Evolutionary conservation across 2,888 invertebrate genomes (phyloP).

Genomic region (Asteroscopus sphinx): DNA sequence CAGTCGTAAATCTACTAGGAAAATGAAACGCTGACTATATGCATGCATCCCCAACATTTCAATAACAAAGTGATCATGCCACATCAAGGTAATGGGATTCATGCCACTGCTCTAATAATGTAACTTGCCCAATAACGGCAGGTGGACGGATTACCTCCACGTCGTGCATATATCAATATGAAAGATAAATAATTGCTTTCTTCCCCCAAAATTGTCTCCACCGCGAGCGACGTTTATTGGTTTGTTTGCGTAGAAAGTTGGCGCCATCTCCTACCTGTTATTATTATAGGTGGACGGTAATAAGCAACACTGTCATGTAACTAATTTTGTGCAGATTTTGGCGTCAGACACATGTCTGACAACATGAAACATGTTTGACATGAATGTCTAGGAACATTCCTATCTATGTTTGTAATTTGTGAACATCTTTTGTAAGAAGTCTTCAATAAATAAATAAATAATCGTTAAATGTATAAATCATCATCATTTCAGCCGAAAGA

Average conservation of each 20-base stretch:
- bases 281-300: no score
- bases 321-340: no score
- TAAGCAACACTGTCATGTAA: no score
- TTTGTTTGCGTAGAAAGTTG: slow-evolving; percentile 79
- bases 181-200: slow-evolving; percentile 79
- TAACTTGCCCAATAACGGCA: slow-evolving; percentile 56
- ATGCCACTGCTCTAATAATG: slow-evolving; percentile 53
- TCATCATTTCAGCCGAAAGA: no score
- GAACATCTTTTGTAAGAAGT: no score
- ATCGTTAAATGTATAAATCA: no score
- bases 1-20: slow-evolving; percentile 40
- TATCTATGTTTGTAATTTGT: no score
- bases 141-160: slow-evolving; percentile 63
- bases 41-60: slow-evolving; percentile 44
- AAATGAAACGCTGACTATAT: slow-evolving; percentile 23
- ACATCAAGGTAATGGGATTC: slow-evolving; percentile 47
- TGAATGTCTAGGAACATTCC: no score
- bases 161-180: slow-evolving; percentile 66
- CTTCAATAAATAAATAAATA: no score
- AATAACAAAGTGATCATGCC: slow-evolving; percentile 44
- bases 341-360: no score
- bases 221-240: slow-evolving; percentile 81
- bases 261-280: slow-evolving; percentile 76
- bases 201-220: slow-evolving; percentile 75
- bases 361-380: no score